Base-by-base conservation (phyloP, 2,797 vertebrate genomes). In the Trematomus bernacchii region DNA sequence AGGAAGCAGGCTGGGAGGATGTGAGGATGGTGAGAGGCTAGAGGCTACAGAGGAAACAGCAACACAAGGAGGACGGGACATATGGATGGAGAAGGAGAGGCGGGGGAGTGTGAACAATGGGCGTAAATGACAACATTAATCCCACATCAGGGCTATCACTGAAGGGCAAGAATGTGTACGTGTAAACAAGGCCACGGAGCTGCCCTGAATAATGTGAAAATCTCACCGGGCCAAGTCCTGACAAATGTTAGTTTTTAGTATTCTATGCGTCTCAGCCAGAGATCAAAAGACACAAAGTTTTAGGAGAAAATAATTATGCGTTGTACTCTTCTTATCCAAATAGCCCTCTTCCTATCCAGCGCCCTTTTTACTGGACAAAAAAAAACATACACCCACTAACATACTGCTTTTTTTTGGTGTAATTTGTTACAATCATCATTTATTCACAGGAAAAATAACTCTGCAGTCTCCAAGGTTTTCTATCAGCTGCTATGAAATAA, bases 61-160 rank as follows among this genome's bases (percentile, higher is more conserved):
- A 63, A 47, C 66, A 73, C 62, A 59, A 74, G 66, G 65, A 73
- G 70, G 68, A 81, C 23, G n/a, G 51, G 66, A 71, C 61, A 73
- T 77, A 80, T 72, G 73, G 77, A 76, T 61, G 75, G 42, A 76
- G 67, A n/a, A 37, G 74, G 61, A 12, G 40, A 68, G 50, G 71
- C 2, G 23, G 57, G 23, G 10, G 46, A 50, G 69, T 74, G 70
- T 79, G 75, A 87, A 77, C 76, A 82, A 80, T 71, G 16, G 77
- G 74, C 71, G 71, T 57, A 82, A 79, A 85, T 70, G 52, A 87
- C 65, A 73, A 73, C 82, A 85, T 87, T 79, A 88, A 88, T 86
- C 73, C 71, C 58, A 47, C 54, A 78, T 83, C 80, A 74, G 63
- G 21, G 73, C 66, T 61, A 59, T 83, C 87, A 77, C 60, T 57